Evolutionary conservation across 2,113 vertebrate species (phyloP).

Genomic region (Saccopteryx bilineata): DNA sequence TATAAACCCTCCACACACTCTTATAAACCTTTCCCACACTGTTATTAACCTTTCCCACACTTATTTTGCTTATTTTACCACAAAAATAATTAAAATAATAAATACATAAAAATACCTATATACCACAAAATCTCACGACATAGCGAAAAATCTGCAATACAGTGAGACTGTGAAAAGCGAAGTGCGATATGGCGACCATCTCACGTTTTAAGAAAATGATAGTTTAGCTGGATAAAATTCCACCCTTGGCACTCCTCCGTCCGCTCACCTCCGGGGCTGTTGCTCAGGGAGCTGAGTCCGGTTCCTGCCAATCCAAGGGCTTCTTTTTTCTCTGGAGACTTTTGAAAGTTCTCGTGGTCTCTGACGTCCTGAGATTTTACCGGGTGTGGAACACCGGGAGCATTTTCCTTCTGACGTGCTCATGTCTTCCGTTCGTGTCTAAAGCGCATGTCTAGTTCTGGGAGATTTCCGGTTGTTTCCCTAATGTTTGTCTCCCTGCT

Average conservation of each 20-base stretch:
- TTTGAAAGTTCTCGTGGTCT: neutral
- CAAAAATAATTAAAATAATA: too few species aligned
- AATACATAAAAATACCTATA: too few species aligned
- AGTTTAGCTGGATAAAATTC: neutral
- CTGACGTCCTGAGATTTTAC: neutral
- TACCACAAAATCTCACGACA: too few species aligned
- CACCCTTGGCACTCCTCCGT: neutral
- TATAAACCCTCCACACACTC: too few species aligned
- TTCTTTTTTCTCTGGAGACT: neutral
- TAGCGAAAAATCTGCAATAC: too few species aligned
- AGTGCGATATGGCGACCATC: too few species aligned
- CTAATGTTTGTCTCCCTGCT: neutral
- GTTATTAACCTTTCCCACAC: too few species aligned
- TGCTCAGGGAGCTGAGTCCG: neutral
- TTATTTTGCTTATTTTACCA: too few species aligned
- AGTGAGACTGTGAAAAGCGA: too few species aligned
- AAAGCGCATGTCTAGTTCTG: neutral
- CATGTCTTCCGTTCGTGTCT: neutral
- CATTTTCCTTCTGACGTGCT: neutral
- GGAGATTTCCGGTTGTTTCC: neutral
- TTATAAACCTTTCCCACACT: too few species aligned
- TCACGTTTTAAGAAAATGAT: neutral
- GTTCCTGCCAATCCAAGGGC: neutral
- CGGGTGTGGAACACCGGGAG: accelerated
- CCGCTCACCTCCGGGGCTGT: neutral